Evolutionary conservation across 2,113 vertebrate genomes (phyloP).

Genomic region (Microtus richardsoni): DNA sequence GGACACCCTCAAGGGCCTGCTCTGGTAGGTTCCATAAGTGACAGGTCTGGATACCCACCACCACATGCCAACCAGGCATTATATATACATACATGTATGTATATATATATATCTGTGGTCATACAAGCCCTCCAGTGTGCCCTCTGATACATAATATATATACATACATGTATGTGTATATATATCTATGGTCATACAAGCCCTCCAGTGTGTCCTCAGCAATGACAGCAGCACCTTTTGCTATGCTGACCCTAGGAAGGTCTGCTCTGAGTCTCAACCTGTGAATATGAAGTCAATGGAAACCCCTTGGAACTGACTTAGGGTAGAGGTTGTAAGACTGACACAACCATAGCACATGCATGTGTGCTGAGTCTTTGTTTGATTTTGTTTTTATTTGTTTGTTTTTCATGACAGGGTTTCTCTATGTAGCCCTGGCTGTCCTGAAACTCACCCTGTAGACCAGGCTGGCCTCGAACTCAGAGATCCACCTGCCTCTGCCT

Average conservation of each 20-base stretch:
- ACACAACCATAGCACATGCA: neutral
- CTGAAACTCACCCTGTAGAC: neutral
- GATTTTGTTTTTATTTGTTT: neutral
- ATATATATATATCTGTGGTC: neutral
- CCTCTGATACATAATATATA: neutral
- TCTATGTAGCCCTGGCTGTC: neutral
- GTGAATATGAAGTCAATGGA: neutral
- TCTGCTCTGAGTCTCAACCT: neutral
- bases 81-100: no score
- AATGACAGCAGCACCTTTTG: neutral
- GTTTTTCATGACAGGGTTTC: neutral
- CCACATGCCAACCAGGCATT: accelerated
- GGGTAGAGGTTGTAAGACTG: neutral
- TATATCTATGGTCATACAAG: neutral
- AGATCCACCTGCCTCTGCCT: no score
- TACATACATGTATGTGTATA: no score
- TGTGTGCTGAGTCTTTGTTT: neutral
- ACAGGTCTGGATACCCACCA: neutral
- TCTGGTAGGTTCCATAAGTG: neutral
- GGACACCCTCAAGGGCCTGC: neutral
- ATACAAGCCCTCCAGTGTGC: no score
- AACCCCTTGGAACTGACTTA: neutral
- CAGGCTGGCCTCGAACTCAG: no score
- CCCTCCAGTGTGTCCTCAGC: accelerated
- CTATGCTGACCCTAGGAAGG: neutral